phyloP scores from a whole-genome alignment of 2,888 invertebrate genomes.

The Marasmarcha lunaedactyla region DNA sequence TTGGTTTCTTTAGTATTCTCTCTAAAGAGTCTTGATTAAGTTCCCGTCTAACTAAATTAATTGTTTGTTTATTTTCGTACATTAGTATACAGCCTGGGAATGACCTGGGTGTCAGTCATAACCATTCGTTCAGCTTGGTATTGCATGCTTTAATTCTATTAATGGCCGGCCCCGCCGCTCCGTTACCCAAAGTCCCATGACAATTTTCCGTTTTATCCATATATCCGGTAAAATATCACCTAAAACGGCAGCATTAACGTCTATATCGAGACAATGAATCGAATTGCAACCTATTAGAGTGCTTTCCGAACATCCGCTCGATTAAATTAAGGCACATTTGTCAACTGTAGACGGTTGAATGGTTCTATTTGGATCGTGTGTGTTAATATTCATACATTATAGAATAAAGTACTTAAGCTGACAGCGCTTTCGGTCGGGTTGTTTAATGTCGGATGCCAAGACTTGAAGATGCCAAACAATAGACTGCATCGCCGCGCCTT shows the following conservation, averaged over 20 bases:
- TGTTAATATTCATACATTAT: conserved; percentile 55
- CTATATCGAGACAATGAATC: background rate
- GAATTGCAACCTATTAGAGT: conserved; percentile 1
- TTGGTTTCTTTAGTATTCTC: too few species aligned
- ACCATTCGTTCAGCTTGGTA: too few species aligned
- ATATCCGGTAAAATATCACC: too few species aligned
- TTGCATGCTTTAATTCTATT: too few species aligned
- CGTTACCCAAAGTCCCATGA: too few species aligned
- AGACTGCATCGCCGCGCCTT: conserved; percentile 39
- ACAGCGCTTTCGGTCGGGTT: conserved; percentile 40
- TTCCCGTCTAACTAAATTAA: too few species aligned
- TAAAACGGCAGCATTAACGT: background rate
- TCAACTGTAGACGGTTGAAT: conserved; percentile 25
- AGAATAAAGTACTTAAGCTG: conserved; percentile 51
- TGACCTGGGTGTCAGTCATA: too few species aligned
- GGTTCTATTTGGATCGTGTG: conserved; percentile 27
- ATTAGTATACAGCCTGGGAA: too few species aligned
- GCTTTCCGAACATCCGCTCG: conserved; percentile 6
- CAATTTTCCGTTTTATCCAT: too few species aligned
- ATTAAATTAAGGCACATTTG: conserved; percentile 22
- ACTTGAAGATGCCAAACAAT: conserved; percentile 64
- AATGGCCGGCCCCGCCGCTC: too few species aligned
- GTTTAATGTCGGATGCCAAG: conserved; percentile 58
- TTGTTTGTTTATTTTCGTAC: too few species aligned
- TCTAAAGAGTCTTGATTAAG: too few species aligned